Evolutionary conservation across 2,888 invertebrate genomes (phyloP).

Genomic region (Leptopterna dolabrata): DNA sequence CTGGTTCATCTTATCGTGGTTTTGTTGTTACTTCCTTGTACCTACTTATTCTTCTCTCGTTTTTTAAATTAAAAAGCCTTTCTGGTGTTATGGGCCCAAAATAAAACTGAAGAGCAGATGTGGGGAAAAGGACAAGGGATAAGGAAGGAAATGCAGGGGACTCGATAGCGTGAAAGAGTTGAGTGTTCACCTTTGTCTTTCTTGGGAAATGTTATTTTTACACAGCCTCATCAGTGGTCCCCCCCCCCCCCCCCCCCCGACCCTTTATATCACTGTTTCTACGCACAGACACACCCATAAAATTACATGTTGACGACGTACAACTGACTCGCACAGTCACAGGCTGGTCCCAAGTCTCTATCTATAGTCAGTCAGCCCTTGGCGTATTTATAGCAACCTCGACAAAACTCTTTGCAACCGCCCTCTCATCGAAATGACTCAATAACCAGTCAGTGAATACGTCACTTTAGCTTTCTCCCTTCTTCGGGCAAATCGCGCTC

Average conservation of each 20-base stretch:
- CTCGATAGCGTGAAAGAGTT: background rate
- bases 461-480: background rate
- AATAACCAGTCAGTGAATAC: slow-evolving; percentile 3
- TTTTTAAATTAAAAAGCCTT: too few species aligned
- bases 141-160: background rate
- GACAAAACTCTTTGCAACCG: background rate
- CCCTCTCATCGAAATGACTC: slow-evolving; percentile 7
- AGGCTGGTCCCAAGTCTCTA: background rate
- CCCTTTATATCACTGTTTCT: background rate
- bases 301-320: background rate
- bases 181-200: slow-evolving; percentile 5
- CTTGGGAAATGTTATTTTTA: background rate
- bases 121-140: background rate
- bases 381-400: background rate
- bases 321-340: background rate
- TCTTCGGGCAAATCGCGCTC: background rate
- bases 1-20: too few species aligned
- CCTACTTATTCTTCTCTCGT: too few species aligned
- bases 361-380: slow-evolving; percentile 7
- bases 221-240: background rate
- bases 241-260: background rate
- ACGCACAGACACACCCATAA: background rate
- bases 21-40: too few species aligned
- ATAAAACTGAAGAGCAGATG: background rate
- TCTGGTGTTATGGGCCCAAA: background rate